A percentile compares a stretch with the other conserved stretches of the same genome.
Evolutionary conservation across 2,113 vertebrate genomes (phyloP).

Genomic region (Lasiurus borealis): DNA sequence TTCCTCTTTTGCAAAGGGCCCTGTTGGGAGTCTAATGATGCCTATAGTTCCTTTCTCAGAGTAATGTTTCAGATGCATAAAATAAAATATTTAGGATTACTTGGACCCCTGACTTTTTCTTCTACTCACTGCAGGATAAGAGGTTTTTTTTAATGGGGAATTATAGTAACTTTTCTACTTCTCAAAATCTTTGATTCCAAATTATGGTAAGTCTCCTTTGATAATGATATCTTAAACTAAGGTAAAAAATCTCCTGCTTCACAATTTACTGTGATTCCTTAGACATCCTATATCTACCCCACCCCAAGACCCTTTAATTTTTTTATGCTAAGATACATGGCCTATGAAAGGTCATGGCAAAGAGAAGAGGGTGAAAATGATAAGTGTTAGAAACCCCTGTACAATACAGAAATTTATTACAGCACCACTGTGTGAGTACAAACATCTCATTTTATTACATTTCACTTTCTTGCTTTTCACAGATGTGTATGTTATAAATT

Average conservation of each 20-base stretch:
- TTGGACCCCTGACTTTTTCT: not conserved
- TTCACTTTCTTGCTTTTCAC: not conserved
- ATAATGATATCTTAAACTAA: not conserved
- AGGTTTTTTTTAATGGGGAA: not conserved
- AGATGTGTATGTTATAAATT: not conserved
- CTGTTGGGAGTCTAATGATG: not conserved
- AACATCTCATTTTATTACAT: not conserved
- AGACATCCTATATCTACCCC: not conserved
- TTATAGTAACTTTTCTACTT: not conserved
- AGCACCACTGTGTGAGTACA: not conserved
- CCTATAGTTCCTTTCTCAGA: not conserved
- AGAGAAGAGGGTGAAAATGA: not conserved
- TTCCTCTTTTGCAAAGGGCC: not conserved
- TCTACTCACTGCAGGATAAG: not conserved
- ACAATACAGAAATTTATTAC: not conserved
- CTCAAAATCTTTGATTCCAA: slow-evolving; percentile 27
- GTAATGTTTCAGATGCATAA: not conserved
- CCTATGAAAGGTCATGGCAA: not conserved
- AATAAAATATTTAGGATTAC: not conserved
- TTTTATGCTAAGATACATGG: not conserved
- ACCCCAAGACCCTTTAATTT: not conserved
- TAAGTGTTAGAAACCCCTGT: not conserved
- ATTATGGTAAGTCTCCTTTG: not conserved
- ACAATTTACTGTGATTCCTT: not conserved
- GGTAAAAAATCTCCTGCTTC: slow-evolving; percentile 9